Evolutionary conservation across 2,113 vertebrate species (phyloP), one percentile per base, ranked within the genome.

Genomic region (Epinephelus fuscoguttatus): DNA sequence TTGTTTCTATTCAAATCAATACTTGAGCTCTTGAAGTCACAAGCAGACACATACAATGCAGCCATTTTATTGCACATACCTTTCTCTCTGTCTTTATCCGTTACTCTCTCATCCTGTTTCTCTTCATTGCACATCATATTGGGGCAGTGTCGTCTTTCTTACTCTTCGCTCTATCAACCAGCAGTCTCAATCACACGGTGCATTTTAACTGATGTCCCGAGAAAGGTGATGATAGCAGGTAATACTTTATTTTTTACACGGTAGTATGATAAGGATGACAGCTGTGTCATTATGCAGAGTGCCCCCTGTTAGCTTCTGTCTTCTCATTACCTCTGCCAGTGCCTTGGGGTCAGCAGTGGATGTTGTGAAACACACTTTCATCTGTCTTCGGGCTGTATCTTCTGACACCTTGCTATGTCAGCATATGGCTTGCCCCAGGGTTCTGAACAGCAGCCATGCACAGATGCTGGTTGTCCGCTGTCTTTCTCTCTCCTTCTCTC

Each of bases 341-440:
- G 78, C 86, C 81, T 59, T 1, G 19, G 82, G 84, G 80, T 90
- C 78, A 90, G 56, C 25, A 3, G 63, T 73, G 71, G 70, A 82
- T 82, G 79, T 77, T 86, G 74, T 84, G 75, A 90, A 89, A 84
- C 84, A 81, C 84, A 75, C 80, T 70, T 88, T 87, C 84, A 91
- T 92, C 81, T 81, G 78, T 91, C 86, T 90, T 86, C 50, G 4
- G 80, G 84, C 87, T 78, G 14, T 86, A 50, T 80, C 81, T 76
- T 86, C 72, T 89, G 84, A 93, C 89, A 92, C 81, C 80, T 88
- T 88, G 73, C 79, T 77, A 56, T 85, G 84, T 92, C 78, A 93
- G 88, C 91, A 91, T 90, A 88, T 89, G 79, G 87, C 25, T 84
- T 47, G 64, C 87, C 85, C 81, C 60, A 33, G 78, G 89, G 87